Conservation (phyloP, 2,888 invertebrate species). For the Ectemnius lituratus region DNA sequence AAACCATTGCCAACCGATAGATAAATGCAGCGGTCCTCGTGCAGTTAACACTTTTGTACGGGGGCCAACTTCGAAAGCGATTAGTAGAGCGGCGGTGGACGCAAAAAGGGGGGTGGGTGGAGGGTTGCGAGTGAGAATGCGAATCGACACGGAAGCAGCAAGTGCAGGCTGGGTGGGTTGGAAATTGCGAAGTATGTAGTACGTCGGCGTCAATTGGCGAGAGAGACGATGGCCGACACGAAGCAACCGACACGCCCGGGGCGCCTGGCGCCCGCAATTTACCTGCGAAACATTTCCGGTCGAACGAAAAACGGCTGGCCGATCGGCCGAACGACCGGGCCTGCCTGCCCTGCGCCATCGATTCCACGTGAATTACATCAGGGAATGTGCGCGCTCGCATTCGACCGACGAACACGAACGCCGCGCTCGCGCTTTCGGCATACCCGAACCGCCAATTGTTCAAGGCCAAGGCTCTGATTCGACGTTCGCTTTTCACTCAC, state of each 20-base stretch:
- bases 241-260: constrained; percentile 37
- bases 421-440: constrained; percentile 31
- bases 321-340: constrained; percentile 48
- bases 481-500: no score
- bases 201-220: constrained; percentile 50
- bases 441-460: constrained; percentile 40
- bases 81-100: no score
- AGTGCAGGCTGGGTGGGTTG: constrained; percentile 2
- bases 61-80: no score
- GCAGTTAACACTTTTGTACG: no score
- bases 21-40: not conserved
- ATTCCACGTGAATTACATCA: constrained; percentile 62
- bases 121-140: not conserved
- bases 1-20: no score
- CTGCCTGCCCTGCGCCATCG: constrained; percentile 45
- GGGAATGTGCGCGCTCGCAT: constrained; percentile 52
- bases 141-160: constrained; percentile 26
- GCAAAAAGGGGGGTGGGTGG: no score
- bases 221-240: constrained; percentile 23
- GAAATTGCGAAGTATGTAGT: constrained; percentile 40
- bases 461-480: constrained; percentile 30
- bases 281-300: constrained; percentile 61
- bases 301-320: constrained; percentile 50
- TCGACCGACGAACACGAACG: constrained; percentile 45
- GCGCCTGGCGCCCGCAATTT: constrained; percentile 62